These are phyloP conservation scores for Poecilobothrus nobilitatus DNA, from an alignment of 2,888 invertebrate species.

Conservation along the genomic window DNA sequence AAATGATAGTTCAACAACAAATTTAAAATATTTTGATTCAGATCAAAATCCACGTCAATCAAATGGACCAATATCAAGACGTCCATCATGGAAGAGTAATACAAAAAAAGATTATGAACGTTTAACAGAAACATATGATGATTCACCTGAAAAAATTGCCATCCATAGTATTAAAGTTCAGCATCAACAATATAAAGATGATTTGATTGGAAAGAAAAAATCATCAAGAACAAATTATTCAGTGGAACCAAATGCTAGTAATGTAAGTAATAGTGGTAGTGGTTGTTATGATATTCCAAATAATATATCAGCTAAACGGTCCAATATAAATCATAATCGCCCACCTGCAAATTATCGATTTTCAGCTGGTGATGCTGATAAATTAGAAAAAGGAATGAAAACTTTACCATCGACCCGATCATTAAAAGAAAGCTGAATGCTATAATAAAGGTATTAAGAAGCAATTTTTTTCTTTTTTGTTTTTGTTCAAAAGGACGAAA, in stretches of 20 bases:
- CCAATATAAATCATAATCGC: constrained; percentile 26
- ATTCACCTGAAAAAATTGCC: constrained; percentile 25
- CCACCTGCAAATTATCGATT: constrained; percentile 50
- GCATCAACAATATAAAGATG: constrained; percentile 23
- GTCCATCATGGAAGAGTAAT: constrained; percentile 35
- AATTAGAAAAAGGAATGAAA: constrained; percentile 49
- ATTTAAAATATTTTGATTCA: constrained; percentile 10
- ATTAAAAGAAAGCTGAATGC: constrained; percentile 49
- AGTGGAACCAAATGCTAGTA: not conserved
- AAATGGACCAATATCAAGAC: constrained; percentile 28
- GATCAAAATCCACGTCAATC: constrained; percentile 8
- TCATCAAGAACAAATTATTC: constrained; percentile 26
- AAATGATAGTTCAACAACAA: constrained; percentile 17
- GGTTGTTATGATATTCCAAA: not conserved
- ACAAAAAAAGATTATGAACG: constrained; percentile 34
- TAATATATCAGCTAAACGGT: constrained; percentile 14
- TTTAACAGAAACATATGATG: constrained; percentile 31
- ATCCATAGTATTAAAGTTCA: constrained; percentile 12
- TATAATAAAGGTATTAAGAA: constrained; percentile 1
- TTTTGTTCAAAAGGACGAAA: no score
- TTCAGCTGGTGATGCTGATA: constrained; percentile 61
- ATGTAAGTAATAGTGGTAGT: no score
- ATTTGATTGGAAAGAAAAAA: constrained; percentile 27
- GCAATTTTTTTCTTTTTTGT: no score
- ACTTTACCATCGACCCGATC: constrained; percentile 58